These are phyloP conservation scores for Parasteatoda tepidariorum DNA, from an alignment of 1,140 invertebrate genomes.

Conservation along the genomic window DNA sequence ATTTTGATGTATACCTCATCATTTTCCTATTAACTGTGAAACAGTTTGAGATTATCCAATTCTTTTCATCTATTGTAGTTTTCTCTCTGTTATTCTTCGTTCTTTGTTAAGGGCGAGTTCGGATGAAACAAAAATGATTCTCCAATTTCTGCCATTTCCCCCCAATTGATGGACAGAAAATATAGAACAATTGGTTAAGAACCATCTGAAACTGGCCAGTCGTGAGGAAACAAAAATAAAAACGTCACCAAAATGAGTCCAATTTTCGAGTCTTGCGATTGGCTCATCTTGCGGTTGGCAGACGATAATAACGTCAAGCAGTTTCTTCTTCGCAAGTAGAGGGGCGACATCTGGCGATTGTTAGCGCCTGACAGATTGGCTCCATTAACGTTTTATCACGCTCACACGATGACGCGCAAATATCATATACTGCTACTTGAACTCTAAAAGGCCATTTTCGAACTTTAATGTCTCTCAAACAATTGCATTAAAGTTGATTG, in stretches of 20 bases:
- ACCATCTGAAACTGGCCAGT: background rate
- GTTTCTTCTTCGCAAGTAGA: conserved; percentile 2
- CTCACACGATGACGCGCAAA: conserved; percentile 10
- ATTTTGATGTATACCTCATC: too few relatives aligned
- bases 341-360: conserved; percentile 48
- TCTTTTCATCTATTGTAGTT: too few relatives aligned
- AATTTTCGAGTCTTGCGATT: conserved; percentile 51
- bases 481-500: conserved; percentile 40
- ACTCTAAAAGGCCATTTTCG: conserved; percentile 39
- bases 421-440: conserved; percentile 1
- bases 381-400: conserved; percentile 48
- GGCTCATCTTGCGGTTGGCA: conserved; percentile 51
- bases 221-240: conserved; percentile 33
- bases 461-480: conserved; percentile 53
- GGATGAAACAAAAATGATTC: background rate
- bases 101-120: conserved; percentile 3
- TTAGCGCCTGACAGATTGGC: conserved; percentile 56
- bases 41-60: too few relatives aligned
- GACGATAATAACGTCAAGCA: conserved; percentile 55
- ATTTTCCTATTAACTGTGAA: too few relatives aligned
- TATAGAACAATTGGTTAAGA: conserved; percentile 28
- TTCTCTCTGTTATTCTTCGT: conserved; percentile 7
- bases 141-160: background rate
- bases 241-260: conserved; percentile 33
- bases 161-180: background rate